phyloP scores from a whole-genome alignment of 2,797 vertebrate genomes.

The Lagothrix lagotricha region DNA sequence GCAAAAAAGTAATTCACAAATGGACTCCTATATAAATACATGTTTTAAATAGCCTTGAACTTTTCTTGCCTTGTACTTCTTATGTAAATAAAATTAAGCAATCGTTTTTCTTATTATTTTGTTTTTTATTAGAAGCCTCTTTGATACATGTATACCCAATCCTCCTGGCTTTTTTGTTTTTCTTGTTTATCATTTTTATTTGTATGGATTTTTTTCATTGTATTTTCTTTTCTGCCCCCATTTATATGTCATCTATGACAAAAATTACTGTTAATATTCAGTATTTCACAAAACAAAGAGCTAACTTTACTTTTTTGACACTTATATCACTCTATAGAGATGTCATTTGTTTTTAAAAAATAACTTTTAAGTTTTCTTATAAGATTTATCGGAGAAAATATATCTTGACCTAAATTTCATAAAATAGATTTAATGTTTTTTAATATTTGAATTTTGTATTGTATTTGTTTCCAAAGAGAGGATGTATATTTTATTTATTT shows the following conservation, averaged over 20 bases:
- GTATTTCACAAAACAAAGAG: slow-evolving; percentile 54
- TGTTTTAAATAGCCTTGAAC: slow-evolving; percentile 70
- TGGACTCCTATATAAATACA: slow-evolving; percentile 59
- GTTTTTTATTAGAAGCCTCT: slow-evolving; percentile 15
- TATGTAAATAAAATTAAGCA: slow-evolving; percentile 69
- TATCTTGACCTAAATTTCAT: background rate
- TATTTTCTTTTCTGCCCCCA: slow-evolving; percentile 57
- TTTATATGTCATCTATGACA: slow-evolving; percentile 33
- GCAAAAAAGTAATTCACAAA: slow-evolving; percentile 68
- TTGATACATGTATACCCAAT: background rate
- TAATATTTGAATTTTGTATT: slow-evolving; percentile 12
- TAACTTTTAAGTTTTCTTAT: slow-evolving; percentile 40
- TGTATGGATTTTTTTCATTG: background rate
- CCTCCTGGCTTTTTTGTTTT: background rate
- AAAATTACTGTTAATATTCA: slow-evolving; percentile 67
- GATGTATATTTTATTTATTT: slow-evolving; percentile 42
- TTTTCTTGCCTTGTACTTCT: slow-evolving; percentile 39
- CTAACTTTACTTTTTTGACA: slow-evolving; percentile 65
- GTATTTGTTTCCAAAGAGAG: background rate
- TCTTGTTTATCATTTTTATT: slow-evolving; percentile 37
- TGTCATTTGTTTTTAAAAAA: slow-evolving; percentile 36
- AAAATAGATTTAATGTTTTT: background rate
- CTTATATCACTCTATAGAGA: background rate
- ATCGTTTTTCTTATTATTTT: slow-evolving; percentile 44
- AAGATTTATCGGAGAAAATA: background rate